A percentile compares a stretch with the other conserved stretches of the same genome.
phyloP scores from a whole-genome alignment of 2,888 invertebrate species.

The Latrodectus hesperus region DNA sequence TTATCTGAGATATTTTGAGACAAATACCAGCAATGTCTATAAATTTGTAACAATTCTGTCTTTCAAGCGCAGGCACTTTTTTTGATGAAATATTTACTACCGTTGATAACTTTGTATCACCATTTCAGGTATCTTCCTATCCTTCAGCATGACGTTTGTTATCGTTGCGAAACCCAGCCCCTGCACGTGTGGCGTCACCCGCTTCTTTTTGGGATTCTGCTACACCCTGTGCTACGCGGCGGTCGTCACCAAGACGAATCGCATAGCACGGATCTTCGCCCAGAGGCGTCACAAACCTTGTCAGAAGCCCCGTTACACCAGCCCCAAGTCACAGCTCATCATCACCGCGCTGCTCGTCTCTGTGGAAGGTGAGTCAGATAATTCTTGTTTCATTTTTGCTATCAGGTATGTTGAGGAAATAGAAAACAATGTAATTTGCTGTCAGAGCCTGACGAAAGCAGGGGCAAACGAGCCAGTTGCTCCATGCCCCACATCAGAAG shows the following conservation, averaged over 20 bases:
- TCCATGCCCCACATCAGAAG: no score
- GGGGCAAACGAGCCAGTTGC: no score
- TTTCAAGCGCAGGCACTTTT: no score
- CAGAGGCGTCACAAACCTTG: slow-evolving; percentile 68
- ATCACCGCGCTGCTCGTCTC: slow-evolving; percentile 77
- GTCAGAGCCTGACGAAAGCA: no score
- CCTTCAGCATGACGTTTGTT: slow-evolving; percentile 78
- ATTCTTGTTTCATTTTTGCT: not conserved
- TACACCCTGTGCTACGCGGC: slow-evolving; percentile 79
- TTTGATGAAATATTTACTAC: no score
- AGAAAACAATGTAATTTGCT: no score
- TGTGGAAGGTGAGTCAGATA: slow-evolving; percentile 74
- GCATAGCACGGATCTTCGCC: slow-evolving; percentile 79
- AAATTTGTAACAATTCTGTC: no score
- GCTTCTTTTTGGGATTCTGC: slow-evolving; percentile 78
- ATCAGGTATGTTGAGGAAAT: not conserved
- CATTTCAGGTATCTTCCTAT: slow-evolving; percentile 76
- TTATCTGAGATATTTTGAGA: no score
- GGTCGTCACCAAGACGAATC: slow-evolving; percentile 78
- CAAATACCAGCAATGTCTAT: no score
- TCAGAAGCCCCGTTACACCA: slow-evolving; percentile 73
- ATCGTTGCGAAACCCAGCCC: slow-evolving; percentile 77
- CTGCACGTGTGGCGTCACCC: slow-evolving; percentile 77
- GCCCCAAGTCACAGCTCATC: slow-evolving; percentile 77
- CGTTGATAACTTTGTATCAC: no score